phyloP scores from a whole-genome alignment of 2,113 vertebrate genomes.

The Mormyrus iriodes region DNA sequence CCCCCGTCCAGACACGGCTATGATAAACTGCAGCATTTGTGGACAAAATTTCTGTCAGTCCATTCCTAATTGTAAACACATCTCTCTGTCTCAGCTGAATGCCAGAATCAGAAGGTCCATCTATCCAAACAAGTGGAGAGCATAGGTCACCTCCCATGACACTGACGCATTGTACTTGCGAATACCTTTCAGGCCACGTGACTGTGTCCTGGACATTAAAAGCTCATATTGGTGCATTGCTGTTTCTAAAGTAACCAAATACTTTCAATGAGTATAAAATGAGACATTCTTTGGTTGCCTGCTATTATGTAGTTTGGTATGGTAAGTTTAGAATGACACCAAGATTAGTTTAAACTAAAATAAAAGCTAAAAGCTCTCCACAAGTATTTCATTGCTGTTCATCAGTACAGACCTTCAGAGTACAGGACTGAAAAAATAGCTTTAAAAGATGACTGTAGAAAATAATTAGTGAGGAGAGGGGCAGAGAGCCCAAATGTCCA shows the following conservation, averaged over 20 bases:
- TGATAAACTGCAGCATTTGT: not conserved
- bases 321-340: not conserved
- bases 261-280: not conserved
- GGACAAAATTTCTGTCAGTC: not conserved
- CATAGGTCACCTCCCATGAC: not conserved
- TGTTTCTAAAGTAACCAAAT: not conserved
- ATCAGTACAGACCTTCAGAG: not conserved
- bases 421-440: not conserved
- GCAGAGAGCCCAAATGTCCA: not conserved
- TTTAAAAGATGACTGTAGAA: constrained; percentile 17
- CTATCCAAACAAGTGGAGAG: not conserved
- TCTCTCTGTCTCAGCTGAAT: not conserved
- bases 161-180: not conserved
- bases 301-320: not conserved
- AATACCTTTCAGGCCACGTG: not conserved
- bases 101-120: not conserved
- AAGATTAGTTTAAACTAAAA: not conserved
- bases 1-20: not conserved
- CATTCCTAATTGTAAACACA: not conserved
- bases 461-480: not conserved
- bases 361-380: not conserved
- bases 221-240: not conserved
- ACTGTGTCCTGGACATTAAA: not conserved
- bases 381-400: not conserved
- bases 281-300: not conserved